A percentile compares a stretch with the other conserved stretches of the same genome.
These are phyloP conservation scores for Hirtodrosophila confusa DNA, from an alignment of 2,888 invertebrate species.

Conservation along the genomic window DNA sequence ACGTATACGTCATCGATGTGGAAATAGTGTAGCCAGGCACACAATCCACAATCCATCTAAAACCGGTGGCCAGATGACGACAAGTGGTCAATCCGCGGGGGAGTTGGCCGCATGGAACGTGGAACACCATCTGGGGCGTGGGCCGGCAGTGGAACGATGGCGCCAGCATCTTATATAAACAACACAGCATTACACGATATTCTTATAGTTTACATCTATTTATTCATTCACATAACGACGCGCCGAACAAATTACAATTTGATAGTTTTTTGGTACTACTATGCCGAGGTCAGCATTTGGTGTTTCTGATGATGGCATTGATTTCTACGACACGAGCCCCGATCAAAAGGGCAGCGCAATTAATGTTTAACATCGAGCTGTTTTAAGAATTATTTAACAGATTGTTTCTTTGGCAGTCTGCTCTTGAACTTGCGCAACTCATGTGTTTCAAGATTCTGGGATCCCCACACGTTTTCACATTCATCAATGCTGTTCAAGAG, in stretches of 20 bases:
- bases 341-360: conserved; percentile 44
- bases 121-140: conserved; percentile 45
- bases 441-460: conserved; percentile 36
- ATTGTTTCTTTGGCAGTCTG: conserved; percentile 38
- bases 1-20: conserved; percentile 48
- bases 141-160: conserved; percentile 54
- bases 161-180: conserved; percentile 60
- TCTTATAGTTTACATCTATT: conserved; percentile 12
- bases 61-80: conserved; percentile 56
- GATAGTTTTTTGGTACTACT: conserved; percentile 34
- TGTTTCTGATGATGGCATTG: conserved; percentile 47
- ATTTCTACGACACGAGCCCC: conserved; percentile 44
- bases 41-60: conserved; percentile 21
- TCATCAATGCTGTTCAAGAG: conserved; percentile 9
- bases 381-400: conserved; percentile 38
- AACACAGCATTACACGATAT: conserved; percentile 33
- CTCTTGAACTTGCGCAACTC: conserved; percentile 70
- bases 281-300: conserved; percentile 42
- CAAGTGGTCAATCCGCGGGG: conserved; percentile 50
- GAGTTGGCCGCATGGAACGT: conserved; percentile 4
- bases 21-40: conserved; percentile 10
- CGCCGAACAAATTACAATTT: conserved; percentile 47
- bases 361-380: conserved; percentile 35
- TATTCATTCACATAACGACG: conserved; percentile 1
- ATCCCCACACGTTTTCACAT: conserved; percentile 5